Evolutionary conservation across 2,797 vertebrate species (phyloP), one percentile per base, ranked within the genome.

Genomic region (Cynodonichthys magdalenae): DNA sequence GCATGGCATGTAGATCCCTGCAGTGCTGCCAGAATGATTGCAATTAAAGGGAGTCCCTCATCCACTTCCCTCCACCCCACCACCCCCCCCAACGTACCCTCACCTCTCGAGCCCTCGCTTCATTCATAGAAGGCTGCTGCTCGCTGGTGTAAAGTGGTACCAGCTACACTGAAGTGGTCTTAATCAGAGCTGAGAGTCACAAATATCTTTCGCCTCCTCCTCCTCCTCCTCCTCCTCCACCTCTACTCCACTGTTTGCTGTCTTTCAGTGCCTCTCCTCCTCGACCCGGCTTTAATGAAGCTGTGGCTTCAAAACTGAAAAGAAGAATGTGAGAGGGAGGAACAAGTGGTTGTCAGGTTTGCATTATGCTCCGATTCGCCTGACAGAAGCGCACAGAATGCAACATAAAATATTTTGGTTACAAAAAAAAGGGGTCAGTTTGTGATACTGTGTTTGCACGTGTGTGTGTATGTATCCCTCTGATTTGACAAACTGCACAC

Each of bases 31-130:
- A 86, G 87, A 82, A 87, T 92, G 92, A 93, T 92, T 93, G 92
- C 92, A 94, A 93, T 94, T 94, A 93, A 90, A 91, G 90, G 88
- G 86, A 89, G 90, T 92, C 82, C 83, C 86, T 73, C 65, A 62
- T 60, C 67, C 57, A 59, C 53, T 66, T 65, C 72, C 63, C 69
- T 48, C 62, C 63, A 69, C 54, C 52, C 62, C 63, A 69, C 54
- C 52, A 41, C 53, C 24, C 31, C 66, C 62, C 47, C n/a, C 17
- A 49, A 62, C 58, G 31, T 69, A 71, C 62, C 71, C 67, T 63
- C 51, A 61, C 60, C 17, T 46, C 69, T 67, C 50, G 27, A 66
- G 51, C 42, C 47, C 51, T 62, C 55, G 39, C 59, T 71, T 48
- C 50, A n/a, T 70, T 59, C 73, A 64, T 49, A 73, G 71, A 76